Evolutionary conservation across 1,140 invertebrate species (phyloP).

Genomic region (Philopotamus ludificatus): DNA sequence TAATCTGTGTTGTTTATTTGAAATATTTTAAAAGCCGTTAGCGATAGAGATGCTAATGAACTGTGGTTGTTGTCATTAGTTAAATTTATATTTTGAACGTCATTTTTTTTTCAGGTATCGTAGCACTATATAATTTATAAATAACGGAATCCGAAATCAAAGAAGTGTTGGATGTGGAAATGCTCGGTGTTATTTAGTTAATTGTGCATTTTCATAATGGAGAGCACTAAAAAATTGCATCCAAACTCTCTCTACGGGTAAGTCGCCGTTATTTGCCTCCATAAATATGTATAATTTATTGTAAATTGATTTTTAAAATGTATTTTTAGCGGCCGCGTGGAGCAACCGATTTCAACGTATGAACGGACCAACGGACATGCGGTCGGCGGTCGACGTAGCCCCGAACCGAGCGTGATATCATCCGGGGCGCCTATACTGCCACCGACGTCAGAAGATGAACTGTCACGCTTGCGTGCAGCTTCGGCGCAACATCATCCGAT

Average conservation of each 20-base stretch:
- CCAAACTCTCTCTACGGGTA: slow-evolving; percentile 39
- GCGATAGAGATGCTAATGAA: too few relatives aligned
- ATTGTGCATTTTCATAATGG: slow-evolving; percentile 27
- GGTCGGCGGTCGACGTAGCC: slow-evolving; percentile 28
- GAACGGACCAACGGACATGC: slow-evolving; percentile 40
- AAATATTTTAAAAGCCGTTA: too few relatives aligned
- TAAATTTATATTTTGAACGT: too few relatives aligned
- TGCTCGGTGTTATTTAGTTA: too few relatives aligned
- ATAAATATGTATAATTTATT: not conserved
- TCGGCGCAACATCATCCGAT: slow-evolving; percentile 31
- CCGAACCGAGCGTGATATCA: slow-evolving; percentile 17
- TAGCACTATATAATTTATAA: too few relatives aligned
- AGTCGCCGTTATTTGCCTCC: not conserved
- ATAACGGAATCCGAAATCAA: too few relatives aligned
- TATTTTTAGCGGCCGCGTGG: slow-evolving; percentile 28
- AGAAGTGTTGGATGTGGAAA: too few relatives aligned
- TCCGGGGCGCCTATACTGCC: slow-evolving; percentile 3
- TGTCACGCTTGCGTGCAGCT: slow-evolving; percentile 15
- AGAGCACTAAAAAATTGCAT: slow-evolving; percentile 38
- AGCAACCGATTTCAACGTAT: slow-evolving; percentile 32
- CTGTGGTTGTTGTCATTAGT: too few relatives aligned
- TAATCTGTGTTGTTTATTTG: too few relatives aligned
- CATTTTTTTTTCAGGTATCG: too few relatives aligned
- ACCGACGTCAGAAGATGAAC: slow-evolving; percentile 15
- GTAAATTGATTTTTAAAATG: not conserved